Conservation (phyloP, 2,888 invertebrate genomes). For the Dorcus parallelipipedus region DNA sequence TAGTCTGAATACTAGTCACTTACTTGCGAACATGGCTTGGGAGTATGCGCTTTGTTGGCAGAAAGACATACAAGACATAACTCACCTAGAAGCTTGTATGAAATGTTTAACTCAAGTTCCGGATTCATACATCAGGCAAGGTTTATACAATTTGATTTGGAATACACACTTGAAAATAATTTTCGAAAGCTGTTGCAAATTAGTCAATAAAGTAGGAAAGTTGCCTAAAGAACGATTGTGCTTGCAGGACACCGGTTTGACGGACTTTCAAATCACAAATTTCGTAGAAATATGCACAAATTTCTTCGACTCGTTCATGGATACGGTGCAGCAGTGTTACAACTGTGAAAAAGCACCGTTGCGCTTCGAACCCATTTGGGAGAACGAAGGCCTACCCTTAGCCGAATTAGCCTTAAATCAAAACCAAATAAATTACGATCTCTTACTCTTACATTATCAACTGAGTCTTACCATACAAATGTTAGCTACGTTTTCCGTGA, state of each 20-base stretch:
- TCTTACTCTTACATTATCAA: conserved; percentile 78
- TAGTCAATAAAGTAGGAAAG: conserved; percentile 79
- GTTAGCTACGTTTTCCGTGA: conserved; percentile 74
- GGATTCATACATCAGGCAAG: conserved; percentile 68
- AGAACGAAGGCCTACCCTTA: conserved; percentile 63
- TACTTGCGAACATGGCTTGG: conserved; percentile 87
- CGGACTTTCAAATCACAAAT: conserved; percentile 58
- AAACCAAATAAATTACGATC: conserved; percentile 68
- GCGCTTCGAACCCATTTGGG: conserved; percentile 65
- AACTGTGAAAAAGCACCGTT: conserved; percentile 44
- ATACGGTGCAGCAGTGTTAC: conserved; percentile 43
- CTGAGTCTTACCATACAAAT: conserved; percentile 73
- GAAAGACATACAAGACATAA: conserved; percentile 64
- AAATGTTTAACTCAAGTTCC: conserved; percentile 65
- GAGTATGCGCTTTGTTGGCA: conserved; percentile 88
- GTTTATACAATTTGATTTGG: conserved; percentile 84
- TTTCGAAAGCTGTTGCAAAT: conserved; percentile 70
- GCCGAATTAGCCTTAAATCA: conserved; percentile 77
- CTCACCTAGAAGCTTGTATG: conserved; percentile 68
- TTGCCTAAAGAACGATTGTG: conserved; percentile 82
- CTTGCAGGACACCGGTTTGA: conserved; percentile 70
- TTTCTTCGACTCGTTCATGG: conserved; percentile 52
- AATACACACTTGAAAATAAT: conserved; percentile 80
- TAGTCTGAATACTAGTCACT: conserved; percentile 73
- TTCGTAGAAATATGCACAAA: conserved; percentile 51